phyloP scores from a whole-genome alignment of 2,797 vertebrate genomes.

The Labroides dimidiatus region DNA sequence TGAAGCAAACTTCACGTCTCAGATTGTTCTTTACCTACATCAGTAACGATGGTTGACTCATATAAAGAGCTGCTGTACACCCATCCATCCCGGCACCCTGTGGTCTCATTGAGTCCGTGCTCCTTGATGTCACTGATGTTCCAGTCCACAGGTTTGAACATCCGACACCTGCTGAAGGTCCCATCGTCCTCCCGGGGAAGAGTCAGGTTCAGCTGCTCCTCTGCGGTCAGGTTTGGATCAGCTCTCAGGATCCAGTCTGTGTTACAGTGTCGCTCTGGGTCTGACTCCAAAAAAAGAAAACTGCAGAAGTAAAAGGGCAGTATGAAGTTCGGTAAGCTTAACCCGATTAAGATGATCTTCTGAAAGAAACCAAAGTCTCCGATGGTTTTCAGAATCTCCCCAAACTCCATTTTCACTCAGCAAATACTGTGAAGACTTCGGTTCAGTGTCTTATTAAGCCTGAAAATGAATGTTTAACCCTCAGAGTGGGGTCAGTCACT shows the following conservation, averaged over 20 bases:
- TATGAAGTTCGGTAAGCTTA: slow-evolving; percentile 25
- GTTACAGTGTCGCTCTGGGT: slow-evolving; percentile 81
- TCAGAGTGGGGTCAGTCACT: slow-evolving; percentile 19
- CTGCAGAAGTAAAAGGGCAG: slow-evolving; percentile 23
- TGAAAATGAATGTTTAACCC: slow-evolving; percentile 51
- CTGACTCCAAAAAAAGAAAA: slow-evolving; percentile 77
- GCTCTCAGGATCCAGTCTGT: slow-evolving; percentile 84
- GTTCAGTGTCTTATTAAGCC: neutral
- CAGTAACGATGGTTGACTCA: slow-evolving; percentile 71
- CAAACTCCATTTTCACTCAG: slow-evolving; percentile 47
- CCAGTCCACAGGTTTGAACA: slow-evolving; percentile 84
- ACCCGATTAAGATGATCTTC: slow-evolving; percentile 23
- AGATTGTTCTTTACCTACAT: slow-evolving; percentile 10
- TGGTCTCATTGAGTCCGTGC: slow-evolving; percentile 80
- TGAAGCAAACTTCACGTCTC: neutral
- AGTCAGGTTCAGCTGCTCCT: slow-evolving; percentile 85
- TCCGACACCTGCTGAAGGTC: slow-evolving; percentile 82
- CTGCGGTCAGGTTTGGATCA: slow-evolving; percentile 78
- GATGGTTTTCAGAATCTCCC: slow-evolving; percentile 36
- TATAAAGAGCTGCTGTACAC: slow-evolving; percentile 74
- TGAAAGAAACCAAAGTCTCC: slow-evolving; percentile 65
- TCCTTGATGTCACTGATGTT: slow-evolving; percentile 77
- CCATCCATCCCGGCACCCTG: slow-evolving; percentile 84
- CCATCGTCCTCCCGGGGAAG: slow-evolving; percentile 77
- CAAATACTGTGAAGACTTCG: neutral